A percentile compares a stretch with the other conserved stretches of the same genome.
Evolutionary conservation across 2,113 vertebrate species (phyloP).

Genomic region (Cephalopholis sonnerati): DNA sequence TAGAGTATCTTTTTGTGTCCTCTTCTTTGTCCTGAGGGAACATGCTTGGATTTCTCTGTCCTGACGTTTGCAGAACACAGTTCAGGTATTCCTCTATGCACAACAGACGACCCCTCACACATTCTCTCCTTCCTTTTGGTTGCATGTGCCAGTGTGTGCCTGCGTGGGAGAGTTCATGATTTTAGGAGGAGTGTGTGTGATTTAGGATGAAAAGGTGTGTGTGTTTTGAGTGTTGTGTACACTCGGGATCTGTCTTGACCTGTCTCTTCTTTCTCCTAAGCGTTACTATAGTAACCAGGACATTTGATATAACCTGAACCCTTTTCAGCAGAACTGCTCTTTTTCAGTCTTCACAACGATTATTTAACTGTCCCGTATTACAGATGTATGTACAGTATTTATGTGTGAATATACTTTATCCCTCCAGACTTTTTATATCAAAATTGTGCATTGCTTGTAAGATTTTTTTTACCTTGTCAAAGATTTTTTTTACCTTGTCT

Average conservation of each 20-base stretch:
- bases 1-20: conserved; percentile 39
- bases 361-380: conserved; percentile 64
- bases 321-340: conserved; percentile 46
- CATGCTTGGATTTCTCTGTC: conserved; percentile 53
- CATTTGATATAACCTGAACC: conserved; percentile 53
- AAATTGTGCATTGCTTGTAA: conserved; percentile 53
- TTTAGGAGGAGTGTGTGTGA: conserved; percentile 17
- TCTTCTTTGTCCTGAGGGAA: conserved; percentile 43
- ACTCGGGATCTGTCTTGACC: conserved; percentile 36
- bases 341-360: conserved; percentile 41
- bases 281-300: conserved; percentile 40
- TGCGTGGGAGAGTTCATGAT: conserved; percentile 23
- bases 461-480: conserved; percentile 25
- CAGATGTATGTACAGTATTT: conserved; percentile 83
- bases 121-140: conserved; percentile 37
- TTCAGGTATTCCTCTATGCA: conserved; percentile 76
- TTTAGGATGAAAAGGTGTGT: conserved; percentile 37
- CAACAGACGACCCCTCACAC: conserved; percentile 54
- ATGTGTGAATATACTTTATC: conserved; percentile 76
- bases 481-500: conserved; percentile 39
- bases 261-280: conserved; percentile 42
- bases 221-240: conserved; percentile 8
- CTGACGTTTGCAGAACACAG: conserved; percentile 57
- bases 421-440: conserved; percentile 70
- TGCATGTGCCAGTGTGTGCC: conserved; percentile 69